A percentile compares a stretch with the other conserved stretches of the same genome.
Conservation (phyloP, 2,888 invertebrate genomes). For the Oxytorus armatus region DNA sequence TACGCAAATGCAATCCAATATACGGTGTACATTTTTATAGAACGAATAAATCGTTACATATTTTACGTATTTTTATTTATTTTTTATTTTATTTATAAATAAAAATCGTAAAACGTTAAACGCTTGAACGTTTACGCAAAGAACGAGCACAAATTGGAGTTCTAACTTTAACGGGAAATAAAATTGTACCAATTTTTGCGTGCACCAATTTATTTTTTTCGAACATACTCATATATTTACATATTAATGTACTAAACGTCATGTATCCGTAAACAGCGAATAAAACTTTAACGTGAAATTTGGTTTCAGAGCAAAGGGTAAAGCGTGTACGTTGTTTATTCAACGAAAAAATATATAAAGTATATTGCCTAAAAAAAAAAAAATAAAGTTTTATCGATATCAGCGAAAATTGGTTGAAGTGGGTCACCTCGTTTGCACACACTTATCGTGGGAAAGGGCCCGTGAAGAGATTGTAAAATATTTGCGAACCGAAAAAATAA, state of each 20-base stretch:
- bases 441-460: background rate
- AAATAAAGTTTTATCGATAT: slow-evolving; percentile 56
- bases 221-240: too few relatives aligned
- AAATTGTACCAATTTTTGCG: too few relatives aligned
- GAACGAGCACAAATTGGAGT: too few relatives aligned
- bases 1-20: slow-evolving; percentile 26
- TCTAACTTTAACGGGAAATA: too few relatives aligned
- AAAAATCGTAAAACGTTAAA: too few relatives aligned
- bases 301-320: slow-evolving; percentile 3
- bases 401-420: slow-evolving; percentile 47
- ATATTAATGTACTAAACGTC: background rate
- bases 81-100: too few relatives aligned
- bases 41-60: background rate
- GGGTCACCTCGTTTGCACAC: slow-evolving; percentile 37
- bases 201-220: too few relatives aligned
- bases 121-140: too few relatives aligned
- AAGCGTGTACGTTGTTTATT: slow-evolving; percentile 29
- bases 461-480: slow-evolving; percentile 36
- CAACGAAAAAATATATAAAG: slow-evolving; percentile 25
- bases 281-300: slow-evolving; percentile 9
- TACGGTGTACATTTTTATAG: background rate
- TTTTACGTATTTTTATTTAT: too few relatives aligned
- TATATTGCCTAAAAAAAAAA: background rate
- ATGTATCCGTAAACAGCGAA: slow-evolving; percentile 4
- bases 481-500: slow-evolving; percentile 31